Evolutionary conservation across 2,113 vertebrate genomes (phyloP).

Genomic region (Garra rufa): DNA sequence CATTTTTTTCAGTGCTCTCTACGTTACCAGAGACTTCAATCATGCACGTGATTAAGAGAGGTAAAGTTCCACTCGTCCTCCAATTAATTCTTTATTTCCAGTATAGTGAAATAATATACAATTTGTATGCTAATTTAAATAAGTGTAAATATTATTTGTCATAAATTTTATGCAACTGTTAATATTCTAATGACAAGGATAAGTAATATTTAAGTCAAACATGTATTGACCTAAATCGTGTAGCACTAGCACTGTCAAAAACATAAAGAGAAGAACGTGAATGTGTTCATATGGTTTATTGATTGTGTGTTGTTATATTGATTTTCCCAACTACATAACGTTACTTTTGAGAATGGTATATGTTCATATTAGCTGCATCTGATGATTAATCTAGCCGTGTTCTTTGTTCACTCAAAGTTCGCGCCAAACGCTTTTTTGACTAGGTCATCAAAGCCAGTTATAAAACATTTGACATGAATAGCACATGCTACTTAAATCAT

Average conservation of each 20-base stretch:
- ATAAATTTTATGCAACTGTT: too few relatives aligned
- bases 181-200: background rate
- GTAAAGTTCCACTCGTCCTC: conserved; percentile 66
- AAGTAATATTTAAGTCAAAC: background rate
- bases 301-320: background rate
- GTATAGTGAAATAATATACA: background rate
- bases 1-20: background rate
- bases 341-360: background rate
- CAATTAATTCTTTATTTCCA: background rate
- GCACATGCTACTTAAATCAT: background rate
- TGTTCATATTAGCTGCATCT: background rate
- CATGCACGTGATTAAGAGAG: conserved; percentile 94
- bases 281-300: background rate
- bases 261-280: background rate
- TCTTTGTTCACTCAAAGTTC: conserved; percentile 37
- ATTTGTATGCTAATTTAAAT: background rate
- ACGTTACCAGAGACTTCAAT: conserved; percentile 33
- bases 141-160: background rate
- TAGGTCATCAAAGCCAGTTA: too few relatives aligned
- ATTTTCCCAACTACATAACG: background rate
- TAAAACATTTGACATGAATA: too few relatives aligned
- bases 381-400: background rate
- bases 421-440: conserved; percentile 7
- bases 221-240: background rate
- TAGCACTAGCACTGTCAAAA: background rate